Evolutionary conservation across 2,113 vertebrate species (phyloP).

Genomic region (Archocentrus centrarchus): DNA sequence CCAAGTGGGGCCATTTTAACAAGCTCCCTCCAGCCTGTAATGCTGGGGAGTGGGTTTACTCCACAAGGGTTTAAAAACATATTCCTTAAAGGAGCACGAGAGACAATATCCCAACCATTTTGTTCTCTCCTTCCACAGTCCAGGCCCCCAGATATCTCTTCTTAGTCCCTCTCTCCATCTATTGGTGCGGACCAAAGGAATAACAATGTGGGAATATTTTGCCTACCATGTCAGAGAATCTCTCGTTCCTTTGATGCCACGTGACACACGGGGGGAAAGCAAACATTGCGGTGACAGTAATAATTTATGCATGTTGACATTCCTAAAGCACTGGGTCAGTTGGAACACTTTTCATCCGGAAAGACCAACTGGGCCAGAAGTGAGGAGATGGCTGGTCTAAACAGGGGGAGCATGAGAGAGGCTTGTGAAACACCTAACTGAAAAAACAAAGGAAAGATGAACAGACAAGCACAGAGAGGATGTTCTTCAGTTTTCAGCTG

Average conservation of each 20-base stretch:
- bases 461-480: slow-evolving; percentile 30
- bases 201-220: slow-evolving; percentile 53
- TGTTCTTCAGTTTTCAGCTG: slow-evolving; percentile 59
- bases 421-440: slow-evolving; percentile 34
- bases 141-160: neutral
- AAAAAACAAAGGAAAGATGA: slow-evolving; percentile 37
- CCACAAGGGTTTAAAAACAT: slow-evolving; percentile 19
- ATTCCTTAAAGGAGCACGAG: slow-evolving; percentile 27
- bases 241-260: slow-evolving; percentile 46
- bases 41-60: slow-evolving; percentile 40
- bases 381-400: slow-evolving; percentile 11
- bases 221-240: slow-evolving; percentile 44
- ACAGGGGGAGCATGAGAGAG: slow-evolving; percentile 24
- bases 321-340: slow-evolving; percentile 61
- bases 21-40: slow-evolving; percentile 48
- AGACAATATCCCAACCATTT: slow-evolving; percentile 9
- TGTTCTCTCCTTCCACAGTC: slow-evolving; percentile 11
- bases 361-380: slow-evolving; percentile 52
- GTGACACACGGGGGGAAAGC: slow-evolving; percentile 41
- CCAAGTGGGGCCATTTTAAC: slow-evolving; percentile 66
- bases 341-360: slow-evolving; percentile 36
- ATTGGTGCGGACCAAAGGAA: slow-evolving; percentile 12
- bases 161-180: neutral
- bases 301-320: slow-evolving; percentile 70
- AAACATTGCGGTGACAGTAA: slow-evolving; percentile 64